A percentile compares a stretch with the other conserved stretches of the same genome.
Evolutionary conservation across 2,797 vertebrate genomes (phyloP).

Genomic region (Sphenopsis melanotis): DNA sequence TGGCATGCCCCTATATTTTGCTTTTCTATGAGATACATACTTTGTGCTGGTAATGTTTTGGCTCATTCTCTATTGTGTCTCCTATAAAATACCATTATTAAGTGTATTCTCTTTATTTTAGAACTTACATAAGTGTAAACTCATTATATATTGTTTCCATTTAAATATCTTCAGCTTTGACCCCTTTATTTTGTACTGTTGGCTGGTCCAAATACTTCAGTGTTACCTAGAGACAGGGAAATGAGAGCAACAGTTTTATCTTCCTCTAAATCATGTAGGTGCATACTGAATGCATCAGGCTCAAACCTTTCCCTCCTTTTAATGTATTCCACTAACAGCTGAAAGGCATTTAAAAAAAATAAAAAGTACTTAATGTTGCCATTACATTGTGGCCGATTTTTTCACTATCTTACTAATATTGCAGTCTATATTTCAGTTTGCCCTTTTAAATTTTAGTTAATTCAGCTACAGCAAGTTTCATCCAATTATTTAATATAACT

Average conservation of each 20-base stretch:
- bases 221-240: not conserved
- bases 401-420: not conserved
- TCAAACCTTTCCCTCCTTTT: not conserved
- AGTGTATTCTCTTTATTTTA: not conserved
- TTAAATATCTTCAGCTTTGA: not conserved
- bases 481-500: not conserved
- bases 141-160: not conserved
- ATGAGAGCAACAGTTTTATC: not conserved
- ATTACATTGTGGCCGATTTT: not conserved
- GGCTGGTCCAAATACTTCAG: not conserved
- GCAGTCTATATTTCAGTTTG: not conserved
- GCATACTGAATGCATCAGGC: not conserved
- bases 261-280: not conserved
- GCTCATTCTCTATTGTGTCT: not conserved
- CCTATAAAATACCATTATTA: not conserved
- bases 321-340: not conserved
- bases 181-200: not conserved
- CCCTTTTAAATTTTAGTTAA: not conserved
- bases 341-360: not conserved
- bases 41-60: not conserved
- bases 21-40: not conserved
- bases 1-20: not conserved
- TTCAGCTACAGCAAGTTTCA: not conserved
- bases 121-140: not conserved
- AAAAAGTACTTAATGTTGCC: not conserved